These are phyloP conservation scores for Epinephelus moara DNA, from an alignment of 2,113 vertebrate species.

Conservation along the genomic window DNA sequence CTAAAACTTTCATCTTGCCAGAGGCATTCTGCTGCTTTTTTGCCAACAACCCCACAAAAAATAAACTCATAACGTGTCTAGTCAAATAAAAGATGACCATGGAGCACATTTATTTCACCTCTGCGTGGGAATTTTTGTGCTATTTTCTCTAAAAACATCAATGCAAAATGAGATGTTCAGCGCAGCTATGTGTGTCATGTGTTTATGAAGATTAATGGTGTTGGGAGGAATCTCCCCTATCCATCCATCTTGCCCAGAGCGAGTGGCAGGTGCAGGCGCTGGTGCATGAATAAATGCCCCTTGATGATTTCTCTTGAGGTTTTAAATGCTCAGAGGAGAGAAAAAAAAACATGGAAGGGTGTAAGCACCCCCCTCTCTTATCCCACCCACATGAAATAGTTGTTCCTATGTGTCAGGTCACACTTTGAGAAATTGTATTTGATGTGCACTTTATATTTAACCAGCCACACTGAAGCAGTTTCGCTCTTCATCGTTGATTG, in stretches of 20 bases:
- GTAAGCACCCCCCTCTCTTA: not conserved
- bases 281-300: constrained; percentile 75
- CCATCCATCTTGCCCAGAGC: constrained; percentile 70
- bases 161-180: constrained; percentile 49
- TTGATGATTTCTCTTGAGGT: constrained; percentile 76
- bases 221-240: constrained; percentile 56
- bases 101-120: not conserved
- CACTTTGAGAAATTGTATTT: constrained; percentile 24
- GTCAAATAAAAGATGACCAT: not conserved
- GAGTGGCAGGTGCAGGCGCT: constrained; percentile 78
- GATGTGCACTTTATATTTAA: constrained; percentile 11
- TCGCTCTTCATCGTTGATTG: not conserved
- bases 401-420: constrained; percentile 15
- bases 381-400: constrained; percentile 39
- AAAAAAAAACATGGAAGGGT: not conserved
- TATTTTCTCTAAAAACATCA: constrained; percentile 6
- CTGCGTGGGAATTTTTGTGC: constrained; percentile 19
- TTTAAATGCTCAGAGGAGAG: constrained; percentile 43
- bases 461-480: not conserved
- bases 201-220: constrained; percentile 78
- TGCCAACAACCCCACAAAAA: not conserved
- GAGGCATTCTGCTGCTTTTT: not conserved
- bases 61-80: not conserved
- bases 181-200: constrained; percentile 47
- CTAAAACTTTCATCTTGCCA: not conserved